phyloP scores from a whole-genome alignment of 2,113 vertebrate species.

The Morone chrysops region DNA sequence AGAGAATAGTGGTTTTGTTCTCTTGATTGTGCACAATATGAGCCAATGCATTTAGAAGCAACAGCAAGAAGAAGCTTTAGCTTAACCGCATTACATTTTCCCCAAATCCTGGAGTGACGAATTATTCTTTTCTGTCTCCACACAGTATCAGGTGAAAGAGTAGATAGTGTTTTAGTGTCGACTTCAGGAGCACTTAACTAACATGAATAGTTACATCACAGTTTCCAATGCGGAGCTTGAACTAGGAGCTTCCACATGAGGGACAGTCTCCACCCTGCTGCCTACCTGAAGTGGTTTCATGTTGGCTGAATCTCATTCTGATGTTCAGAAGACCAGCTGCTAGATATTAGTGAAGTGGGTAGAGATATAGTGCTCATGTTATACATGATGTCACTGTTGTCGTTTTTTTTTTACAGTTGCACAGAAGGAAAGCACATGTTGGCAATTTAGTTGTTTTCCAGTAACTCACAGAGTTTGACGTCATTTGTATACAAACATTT shows the following conservation, averaged over 20 bases:
- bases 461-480: neutral
- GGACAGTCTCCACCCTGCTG: conserved; percentile 7
- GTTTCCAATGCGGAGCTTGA: conserved; percentile 16
- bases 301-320: conserved; percentile 6
- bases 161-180: neutral
- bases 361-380: neutral
- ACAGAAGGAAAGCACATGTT: neutral
- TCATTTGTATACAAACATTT: neutral
- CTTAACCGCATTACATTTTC: neutral
- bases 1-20: neutral
- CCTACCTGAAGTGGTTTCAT: conserved; percentile 1
- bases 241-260: conserved; percentile 14
- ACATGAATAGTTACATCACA: neutral
- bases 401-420: neutral
- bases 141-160: neutral
- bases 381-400: neutral
- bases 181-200: conserved; percentile 2
- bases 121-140: neutral
- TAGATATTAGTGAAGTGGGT: neutral
- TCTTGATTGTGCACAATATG: neutral
- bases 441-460: neutral
- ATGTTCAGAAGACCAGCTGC: neutral
- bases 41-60: neutral
- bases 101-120: neutral
- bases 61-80: neutral